Percentiles rank a stretch among this genome's conserved stretches.
These are phyloP conservation scores for Apogon talboti DNA, from an alignment of 2,797 vertebrate species.

Conservation along the genomic window DNA sequence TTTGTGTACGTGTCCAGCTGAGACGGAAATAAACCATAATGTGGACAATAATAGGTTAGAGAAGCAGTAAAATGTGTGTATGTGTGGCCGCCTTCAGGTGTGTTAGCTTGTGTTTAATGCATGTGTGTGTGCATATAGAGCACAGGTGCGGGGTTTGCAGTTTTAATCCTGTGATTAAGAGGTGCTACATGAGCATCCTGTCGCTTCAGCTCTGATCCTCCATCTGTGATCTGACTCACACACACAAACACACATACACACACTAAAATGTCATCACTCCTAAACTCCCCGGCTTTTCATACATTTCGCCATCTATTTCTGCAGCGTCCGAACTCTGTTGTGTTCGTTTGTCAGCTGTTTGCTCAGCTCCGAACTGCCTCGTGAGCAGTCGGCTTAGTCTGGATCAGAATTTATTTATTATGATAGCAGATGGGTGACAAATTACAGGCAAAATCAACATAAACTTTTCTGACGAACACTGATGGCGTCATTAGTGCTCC, in stretches of 20 bases:
- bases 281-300: conserved; percentile 30
- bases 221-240: conserved; percentile 82
- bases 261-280: conserved; percentile 57
- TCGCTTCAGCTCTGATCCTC: conserved; percentile 67
- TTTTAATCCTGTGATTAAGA: conserved; percentile 80
- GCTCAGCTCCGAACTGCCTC: not conserved
- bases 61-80: conserved; percentile 18
- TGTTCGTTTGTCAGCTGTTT: conserved; percentile 11
- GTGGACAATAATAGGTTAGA: conserved; percentile 9
- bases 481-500: no score
- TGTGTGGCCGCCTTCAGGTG: conserved; percentile 14
- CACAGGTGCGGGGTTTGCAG: conserved; percentile 70
- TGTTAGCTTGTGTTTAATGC: not conserved
- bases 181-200: conserved; percentile 81
- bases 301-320: conserved; percentile 6
- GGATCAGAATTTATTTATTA: not conserved
- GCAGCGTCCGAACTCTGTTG: conserved; percentile 6
- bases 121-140: conserved; percentile 19
- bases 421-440: no score
- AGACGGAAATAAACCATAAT: conserved; percentile 6
- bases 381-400: not conserved
- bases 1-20: not conserved
- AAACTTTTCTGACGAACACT: no score
- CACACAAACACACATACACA: conserved; percentile 37
- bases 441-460: no score